Evolutionary conservation across 2,797 vertebrate species (phyloP).

Genomic region (Bradypodion ventrale): DNA sequence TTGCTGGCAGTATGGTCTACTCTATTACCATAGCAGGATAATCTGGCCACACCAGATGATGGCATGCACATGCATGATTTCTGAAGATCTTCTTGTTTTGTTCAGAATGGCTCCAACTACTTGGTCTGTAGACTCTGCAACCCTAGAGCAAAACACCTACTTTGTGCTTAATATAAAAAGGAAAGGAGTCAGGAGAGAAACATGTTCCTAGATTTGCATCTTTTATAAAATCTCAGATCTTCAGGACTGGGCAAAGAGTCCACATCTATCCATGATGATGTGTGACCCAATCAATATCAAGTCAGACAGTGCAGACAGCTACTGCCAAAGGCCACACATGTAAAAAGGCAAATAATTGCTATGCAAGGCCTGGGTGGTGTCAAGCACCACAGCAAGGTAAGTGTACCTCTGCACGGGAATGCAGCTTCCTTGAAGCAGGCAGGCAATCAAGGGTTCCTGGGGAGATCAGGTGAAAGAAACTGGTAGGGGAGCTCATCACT

Average conservation of each 20-base stretch:
- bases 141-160: background rate
- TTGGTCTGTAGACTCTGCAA: background rate
- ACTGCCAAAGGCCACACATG: background rate
- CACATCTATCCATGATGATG: background rate
- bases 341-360: background rate
- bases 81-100: background rate
- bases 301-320: background rate
- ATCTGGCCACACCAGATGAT: no score
- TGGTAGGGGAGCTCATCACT: background rate
- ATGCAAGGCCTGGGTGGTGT: background rate
- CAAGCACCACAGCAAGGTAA: background rate
- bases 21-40: no score
- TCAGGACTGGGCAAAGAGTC: background rate
- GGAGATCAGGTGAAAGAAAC: background rate
- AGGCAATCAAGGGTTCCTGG: background rate
- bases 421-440: background rate
- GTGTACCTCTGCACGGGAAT: background rate
- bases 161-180: background rate
- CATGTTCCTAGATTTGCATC: background rate
- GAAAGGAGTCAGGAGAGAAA: background rate
- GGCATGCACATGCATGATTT: no score
- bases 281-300: slow-evolving; percentile 2
- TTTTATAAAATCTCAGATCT: background rate
- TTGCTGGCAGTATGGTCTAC: no score
- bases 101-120: background rate